phyloP scores from a whole-genome alignment of 2,113 vertebrate species.

The Entosphenus tridentatus region DNA sequence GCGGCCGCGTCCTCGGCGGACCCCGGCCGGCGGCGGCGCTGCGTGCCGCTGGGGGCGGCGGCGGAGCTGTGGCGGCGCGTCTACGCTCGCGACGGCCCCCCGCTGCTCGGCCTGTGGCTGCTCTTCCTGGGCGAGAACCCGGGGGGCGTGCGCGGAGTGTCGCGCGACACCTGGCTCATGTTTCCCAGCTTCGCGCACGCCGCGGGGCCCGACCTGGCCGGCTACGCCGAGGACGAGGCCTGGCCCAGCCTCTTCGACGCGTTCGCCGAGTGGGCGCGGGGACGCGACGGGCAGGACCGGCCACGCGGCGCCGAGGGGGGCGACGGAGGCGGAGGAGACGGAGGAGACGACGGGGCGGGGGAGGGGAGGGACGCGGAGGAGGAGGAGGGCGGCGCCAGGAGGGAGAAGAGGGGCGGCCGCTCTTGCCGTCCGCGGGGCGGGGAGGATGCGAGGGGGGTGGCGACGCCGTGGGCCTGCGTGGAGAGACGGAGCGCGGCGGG shows the following conservation, averaged over 20 bases:
- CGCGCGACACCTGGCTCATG: conserved; percentile 98
- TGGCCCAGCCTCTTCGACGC: conserved; percentile 98
- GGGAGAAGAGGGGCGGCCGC: too few relatives aligned
- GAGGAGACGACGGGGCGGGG: too few relatives aligned
- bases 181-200: conserved; percentile 99
- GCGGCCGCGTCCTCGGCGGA: too few relatives aligned
- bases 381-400: too few relatives aligned
- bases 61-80: conserved; percentile 91
- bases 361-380: too few relatives aligned
- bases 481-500: too few relatives aligned
- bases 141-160: conserved; percentile 81
- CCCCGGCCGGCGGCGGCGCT: conserved; percentile 29
- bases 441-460: too few relatives aligned
- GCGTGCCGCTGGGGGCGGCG: conserved; percentile 84
- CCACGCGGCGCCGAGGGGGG: too few relatives aligned
- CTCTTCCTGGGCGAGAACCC: conserved; percentile 86
- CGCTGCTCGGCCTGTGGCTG: conserved; percentile 78
- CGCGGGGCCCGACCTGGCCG: conserved; percentile 81
- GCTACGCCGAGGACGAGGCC: conserved; percentile 96
- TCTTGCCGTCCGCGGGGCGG: too few relatives aligned
- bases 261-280: conserved; percentile 62
- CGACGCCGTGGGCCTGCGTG: too few relatives aligned
- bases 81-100: conserved; percentile 70
- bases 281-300: too few relatives aligned
- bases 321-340: too few relatives aligned